phyloP scores from a whole-genome alignment of 2,888 invertebrate genomes.

The Mesorhabditis sp. region DNA sequence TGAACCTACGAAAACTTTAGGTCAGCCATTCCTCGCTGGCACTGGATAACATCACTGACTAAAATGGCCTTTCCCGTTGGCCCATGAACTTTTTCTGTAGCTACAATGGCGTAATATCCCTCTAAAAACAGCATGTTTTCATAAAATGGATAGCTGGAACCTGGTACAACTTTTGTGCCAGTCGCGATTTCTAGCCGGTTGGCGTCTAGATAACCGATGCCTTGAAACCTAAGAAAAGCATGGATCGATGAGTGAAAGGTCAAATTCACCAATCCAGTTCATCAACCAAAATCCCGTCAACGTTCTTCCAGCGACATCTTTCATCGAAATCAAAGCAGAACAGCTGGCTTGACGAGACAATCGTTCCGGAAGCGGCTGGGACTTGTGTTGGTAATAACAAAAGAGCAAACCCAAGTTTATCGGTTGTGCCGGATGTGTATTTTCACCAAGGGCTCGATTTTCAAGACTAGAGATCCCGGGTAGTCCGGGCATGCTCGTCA shows the following conservation, averaged over 20 bases:
- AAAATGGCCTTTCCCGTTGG: constrained; percentile 47
- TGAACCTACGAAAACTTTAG: constrained; percentile 36
- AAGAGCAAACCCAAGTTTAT: background rate
- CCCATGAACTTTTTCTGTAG: constrained; percentile 45
- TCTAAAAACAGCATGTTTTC: constrained; percentile 25
- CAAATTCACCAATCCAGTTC: constrained; percentile 50
- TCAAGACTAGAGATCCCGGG: constrained; percentile 4
- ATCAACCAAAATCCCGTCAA: constrained; percentile 53
- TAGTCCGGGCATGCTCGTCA: background rate
- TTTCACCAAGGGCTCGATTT: background rate
- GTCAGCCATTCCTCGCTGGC: constrained; percentile 39
- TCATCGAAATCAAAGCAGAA: constrained; percentile 52
- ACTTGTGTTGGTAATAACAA: background rate
- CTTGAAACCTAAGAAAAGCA: constrained; percentile 32
- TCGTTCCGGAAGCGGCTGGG: background rate
- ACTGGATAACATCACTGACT: constrained; percentile 45
- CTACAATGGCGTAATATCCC: constrained; percentile 52
- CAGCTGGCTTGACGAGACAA: constrained; percentile 18
- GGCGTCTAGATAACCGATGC: constrained; percentile 48
- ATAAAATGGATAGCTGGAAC: constrained; percentile 16
- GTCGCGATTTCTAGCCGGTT: constrained; percentile 42
- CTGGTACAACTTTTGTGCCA: constrained; percentile 45
- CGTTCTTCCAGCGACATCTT: constrained; percentile 51
- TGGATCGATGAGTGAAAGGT: background rate
- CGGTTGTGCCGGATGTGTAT: background rate